Evolutionary conservation across 2,888 invertebrate genomes (phyloP).

Genomic region (Carabus problematicus): DNA sequence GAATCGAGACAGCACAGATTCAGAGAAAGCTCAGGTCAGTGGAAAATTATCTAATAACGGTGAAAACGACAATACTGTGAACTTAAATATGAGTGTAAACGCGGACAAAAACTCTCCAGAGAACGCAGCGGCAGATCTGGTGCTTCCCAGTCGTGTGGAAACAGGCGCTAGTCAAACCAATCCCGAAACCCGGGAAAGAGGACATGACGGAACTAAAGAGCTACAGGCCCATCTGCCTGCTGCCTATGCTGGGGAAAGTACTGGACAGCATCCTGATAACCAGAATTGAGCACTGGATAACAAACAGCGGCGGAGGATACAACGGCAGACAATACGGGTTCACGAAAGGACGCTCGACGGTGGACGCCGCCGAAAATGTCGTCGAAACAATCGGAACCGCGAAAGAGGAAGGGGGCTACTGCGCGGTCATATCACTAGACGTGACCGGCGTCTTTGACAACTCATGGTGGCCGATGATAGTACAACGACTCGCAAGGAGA

Average conservation of each 20-base stretch:
- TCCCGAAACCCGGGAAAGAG: slow-evolving; percentile 48
- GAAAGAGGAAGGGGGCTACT: slow-evolving; percentile 26
- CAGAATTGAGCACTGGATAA: slow-evolving; percentile 11
- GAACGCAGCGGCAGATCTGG: no score
- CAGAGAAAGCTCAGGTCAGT: no score
- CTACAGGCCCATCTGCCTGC: slow-evolving; percentile 39
- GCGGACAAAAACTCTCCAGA: no score
- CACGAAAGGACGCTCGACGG: slow-evolving; percentile 14
- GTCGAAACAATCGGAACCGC: not conserved
- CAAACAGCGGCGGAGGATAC: not conserved
- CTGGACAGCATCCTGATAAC: slow-evolving; percentile 20
- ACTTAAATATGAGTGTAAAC: no score
- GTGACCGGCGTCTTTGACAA: slow-evolving; percentile 49
- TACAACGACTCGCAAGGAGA: slow-evolving; percentile 32
- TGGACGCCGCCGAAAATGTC: slow-evolving; percentile 28
- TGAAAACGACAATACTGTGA: no score
- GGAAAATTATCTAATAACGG: no score
- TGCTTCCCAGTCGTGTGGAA: slow-evolving; percentile 46
- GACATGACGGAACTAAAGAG: slow-evolving; percentile 38
- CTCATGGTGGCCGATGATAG: slow-evolving; percentile 50
- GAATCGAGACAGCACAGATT: no score
- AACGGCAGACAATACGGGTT: slow-evolving; percentile 30
- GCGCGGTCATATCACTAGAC: slow-evolving; percentile 42
- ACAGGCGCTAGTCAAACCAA: slow-evolving; percentile 44
- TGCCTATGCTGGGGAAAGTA: slow-evolving; percentile 35